A percentile compares a stretch with the other conserved stretches of the same genome.
phyloP scores from a whole-genome alignment of 2,888 invertebrate species.

The Zygogramma bicolorata region DNA sequence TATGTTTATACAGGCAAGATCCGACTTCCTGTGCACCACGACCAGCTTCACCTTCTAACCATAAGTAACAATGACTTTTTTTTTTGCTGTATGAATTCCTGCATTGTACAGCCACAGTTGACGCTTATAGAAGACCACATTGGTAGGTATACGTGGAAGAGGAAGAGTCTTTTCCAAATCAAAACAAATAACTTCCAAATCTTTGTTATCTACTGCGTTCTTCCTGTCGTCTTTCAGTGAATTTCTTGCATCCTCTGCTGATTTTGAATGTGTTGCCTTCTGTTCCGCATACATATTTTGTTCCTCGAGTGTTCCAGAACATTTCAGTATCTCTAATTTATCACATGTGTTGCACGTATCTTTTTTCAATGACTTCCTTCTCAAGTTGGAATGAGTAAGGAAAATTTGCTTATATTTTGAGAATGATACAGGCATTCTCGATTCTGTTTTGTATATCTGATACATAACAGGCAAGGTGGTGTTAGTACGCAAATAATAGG shows the following conservation, averaged over 20 bases:
- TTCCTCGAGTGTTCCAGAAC: slow-evolving; percentile 16
- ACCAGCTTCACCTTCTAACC: slow-evolving; percentile 50
- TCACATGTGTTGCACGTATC: slow-evolving; percentile 27
- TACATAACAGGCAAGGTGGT: slow-evolving; percentile 21
- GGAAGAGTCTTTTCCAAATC: slow-evolving; percentile 48
- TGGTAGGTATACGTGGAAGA: slow-evolving; percentile 36
- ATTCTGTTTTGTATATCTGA: slow-evolving; percentile 12
- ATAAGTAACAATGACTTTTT: slow-evolving; percentile 30
- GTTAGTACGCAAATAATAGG: slow-evolving; percentile 10
- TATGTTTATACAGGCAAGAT: slow-evolving; percentile 37
- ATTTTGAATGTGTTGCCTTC: slow-evolving; percentile 20
- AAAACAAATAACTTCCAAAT: slow-evolving; percentile 66
- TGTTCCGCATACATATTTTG: slow-evolving; percentile 20
- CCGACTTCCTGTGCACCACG: slow-evolving; percentile 43
- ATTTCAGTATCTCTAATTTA: slow-evolving; percentile 19
- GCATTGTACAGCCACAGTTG: slow-evolving; percentile 53
- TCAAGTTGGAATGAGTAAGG: slow-evolving; percentile 9
- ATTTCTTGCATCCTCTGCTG: slow-evolving; percentile 30
- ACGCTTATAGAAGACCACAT: slow-evolving; percentile 52
- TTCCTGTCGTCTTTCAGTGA: slow-evolving; percentile 27
- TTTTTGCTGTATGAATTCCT: slow-evolving; percentile 44
- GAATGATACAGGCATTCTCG: slow-evolving; percentile 11
- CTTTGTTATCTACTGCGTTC: slow-evolving; percentile 18
- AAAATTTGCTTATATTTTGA: slow-evolving; percentile 12
- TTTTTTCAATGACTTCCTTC: slow-evolving; percentile 6